Conservation (phyloP, 30 jellyfish, hydroid and myxozoan genomes). For the Aurelia sp. region DNA sequence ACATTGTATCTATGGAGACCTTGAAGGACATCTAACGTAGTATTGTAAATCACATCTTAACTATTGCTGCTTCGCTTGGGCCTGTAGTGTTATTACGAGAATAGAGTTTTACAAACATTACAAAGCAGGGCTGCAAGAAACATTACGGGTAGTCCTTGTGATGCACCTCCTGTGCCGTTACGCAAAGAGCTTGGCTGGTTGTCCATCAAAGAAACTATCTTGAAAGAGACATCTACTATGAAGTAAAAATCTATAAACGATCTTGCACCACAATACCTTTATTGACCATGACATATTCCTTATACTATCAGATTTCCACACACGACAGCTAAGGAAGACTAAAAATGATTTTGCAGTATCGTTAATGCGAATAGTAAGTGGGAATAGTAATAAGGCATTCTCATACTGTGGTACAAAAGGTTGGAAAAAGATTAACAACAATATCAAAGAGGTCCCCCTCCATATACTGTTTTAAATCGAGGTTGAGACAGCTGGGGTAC, state of each 20-base stretch:
- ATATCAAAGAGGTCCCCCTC: no score
- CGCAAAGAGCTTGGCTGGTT: neutral
- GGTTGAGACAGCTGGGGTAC: no score
- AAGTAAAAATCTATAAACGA: neutral
- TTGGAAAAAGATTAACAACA: no score
- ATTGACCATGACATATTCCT: neutral
- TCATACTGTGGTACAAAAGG: no score
- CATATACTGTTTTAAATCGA: no score
- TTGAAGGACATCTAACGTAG: constrained; percentile 4
- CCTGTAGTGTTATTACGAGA: constrained; percentile 10
- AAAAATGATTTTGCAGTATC: no score
- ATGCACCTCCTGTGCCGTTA: neutral
- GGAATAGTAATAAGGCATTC: no score
- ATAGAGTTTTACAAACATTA: neutral
- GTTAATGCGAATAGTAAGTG: constrained; percentile 20
- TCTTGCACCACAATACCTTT: constrained; percentile 18
- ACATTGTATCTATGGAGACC: no score
- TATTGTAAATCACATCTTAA: constrained; percentile 1
- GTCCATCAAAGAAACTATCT: neutral
- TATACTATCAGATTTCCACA: constrained; percentile 21
- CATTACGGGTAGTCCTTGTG: neutral
- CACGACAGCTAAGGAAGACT: no score
- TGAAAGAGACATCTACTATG: neutral
- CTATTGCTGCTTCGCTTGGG: constrained; percentile 23
- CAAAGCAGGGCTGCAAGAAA: neutral